Base-by-base conservation (phyloP, 2,888 invertebrate genomes). In the Masnerella sp. region DNA sequence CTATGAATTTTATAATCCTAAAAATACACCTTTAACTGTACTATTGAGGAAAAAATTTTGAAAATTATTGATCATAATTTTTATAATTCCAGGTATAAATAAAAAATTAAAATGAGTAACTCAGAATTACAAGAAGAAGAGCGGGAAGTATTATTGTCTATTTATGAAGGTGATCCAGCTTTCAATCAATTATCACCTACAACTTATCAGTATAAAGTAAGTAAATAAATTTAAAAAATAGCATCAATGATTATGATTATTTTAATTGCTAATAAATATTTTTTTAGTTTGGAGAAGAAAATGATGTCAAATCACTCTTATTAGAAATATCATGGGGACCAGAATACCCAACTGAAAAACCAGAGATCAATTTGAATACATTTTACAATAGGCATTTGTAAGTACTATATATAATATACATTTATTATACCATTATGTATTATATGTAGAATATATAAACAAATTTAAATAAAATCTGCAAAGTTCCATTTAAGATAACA, bases 331-430 rank as follows among this genome's bases (percentile, higher is more conserved):
- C 90, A 80, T 98, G 98, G 98, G 93, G 93, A 17, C 90, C 92
- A 0, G 91, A 92, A 40, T 98, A 98, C 88, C 98, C 98, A 4
- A 91, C 93, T 38, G 93, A 93, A 40, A 90, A 92, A 78, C 97
- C 98, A 8, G 88, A 85, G 18, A 90, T 97, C 71, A 96, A 94
- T 88, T 90, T 98, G 90, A 94, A 97, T 80, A 93, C 95, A 30
- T 98, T 98, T 88, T 98, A 96, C 85, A 98, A 98, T 88, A 94
- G 95, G 84, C 93, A 95, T 87, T 88, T 98, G 97, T 97, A 90
- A 93, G 95, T 92, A 62, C 2, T 5, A 38, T 15, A 38, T 9
- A 2, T 2, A 5, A 38, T 38, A 38, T 8, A 38, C 38, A 42
- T 42, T 42, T 14, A n/a, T n/a, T n/a, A n/a, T n/a, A n/a, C n/a